Base-by-base conservation (phyloP, 2,888 invertebrate genomes). In the Zhengitettix transpicula region DNA sequence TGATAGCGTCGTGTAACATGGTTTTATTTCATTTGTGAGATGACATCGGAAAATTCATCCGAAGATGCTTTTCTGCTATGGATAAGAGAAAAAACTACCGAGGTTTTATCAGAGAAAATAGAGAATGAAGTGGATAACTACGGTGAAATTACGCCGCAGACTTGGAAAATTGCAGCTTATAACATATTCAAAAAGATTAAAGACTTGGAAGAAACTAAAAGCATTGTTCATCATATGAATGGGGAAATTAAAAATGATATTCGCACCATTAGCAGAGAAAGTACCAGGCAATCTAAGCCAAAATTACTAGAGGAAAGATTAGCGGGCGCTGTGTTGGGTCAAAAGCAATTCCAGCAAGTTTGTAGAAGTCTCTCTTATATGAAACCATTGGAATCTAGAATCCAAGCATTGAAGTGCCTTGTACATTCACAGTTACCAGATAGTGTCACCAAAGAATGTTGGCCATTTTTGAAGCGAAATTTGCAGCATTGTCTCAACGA, bases 161-260 rank as follows among this genome's bases (percentile, higher is more conserved):
- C 61, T 14, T 63, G 63, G 63, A 63, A 61, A 61, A 63, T 63
- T 40, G 54, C 51, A 40, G 59, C 61, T 42, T 57, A 61, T 40
- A 63, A 61, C 42, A 56, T 63, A 40, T 17, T 44, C 10, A 63
- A 63, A 52, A 52, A 16, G 16, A 52, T 63, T 14, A 57, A 60
- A 42, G 56, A 59, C 14, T 60, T 58, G 11, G 28, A 57, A 14
- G 42, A 57, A 42, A 60, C 61, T 59, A 42, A 40, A 40, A 53
- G 41, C 17, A 60, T 62, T 42, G 5, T 60, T 0, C 28, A 57
- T 42, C 40, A 54, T 41, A 10, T 54, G 8, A 47, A 15, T 44
- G 15, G 44, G 12, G 16, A 40, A 9, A 40, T n/a, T 16, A 44
- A 55, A 40, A 55, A 47, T 55, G 54, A 55, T 47, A 8, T 12